Conservation (phyloP, 2,797 vertebrate genomes). For the Sphenopsis melanotis region DNA sequence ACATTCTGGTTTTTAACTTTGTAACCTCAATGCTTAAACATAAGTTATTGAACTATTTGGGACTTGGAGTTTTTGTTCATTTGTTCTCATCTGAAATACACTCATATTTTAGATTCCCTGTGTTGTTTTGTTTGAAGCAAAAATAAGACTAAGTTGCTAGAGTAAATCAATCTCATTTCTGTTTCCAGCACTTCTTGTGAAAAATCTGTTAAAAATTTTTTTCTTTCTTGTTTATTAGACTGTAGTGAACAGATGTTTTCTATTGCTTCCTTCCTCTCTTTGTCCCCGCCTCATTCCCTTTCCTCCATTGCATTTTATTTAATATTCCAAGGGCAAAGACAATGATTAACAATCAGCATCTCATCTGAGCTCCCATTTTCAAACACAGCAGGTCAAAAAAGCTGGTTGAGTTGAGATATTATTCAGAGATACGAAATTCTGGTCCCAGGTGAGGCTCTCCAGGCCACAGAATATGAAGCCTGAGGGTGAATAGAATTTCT, state of each 20-base stretch:
- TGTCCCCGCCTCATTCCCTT: not conserved
- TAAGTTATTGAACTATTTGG: not conserved
- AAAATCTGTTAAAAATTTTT: not conserved
- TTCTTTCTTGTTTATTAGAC: not conserved
- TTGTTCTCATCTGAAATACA: not conserved
- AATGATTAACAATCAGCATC: not conserved
- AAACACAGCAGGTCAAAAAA: slow-evolving; percentile 9
- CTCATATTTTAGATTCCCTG: accelerated
- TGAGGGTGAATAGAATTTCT: not conserved
- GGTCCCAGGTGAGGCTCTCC: not conserved
- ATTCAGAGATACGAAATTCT: not conserved
- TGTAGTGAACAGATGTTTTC: not conserved
- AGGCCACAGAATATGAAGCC: not conserved
- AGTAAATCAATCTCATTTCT: not conserved
- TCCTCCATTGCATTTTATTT: not conserved
- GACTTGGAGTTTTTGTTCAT: not conserved
- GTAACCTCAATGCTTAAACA: not conserved
- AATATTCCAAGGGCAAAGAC: not conserved
- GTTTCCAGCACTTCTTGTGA: not conserved
- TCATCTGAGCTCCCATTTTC: not conserved
- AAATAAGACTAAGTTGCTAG: not conserved
- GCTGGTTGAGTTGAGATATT: not conserved
- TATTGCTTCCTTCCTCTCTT: not conserved
- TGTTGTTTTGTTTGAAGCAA: not conserved
- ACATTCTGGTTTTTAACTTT: not conserved